A percentile compares a stretch with the other conserved stretches of the same genome.
Evolutionary conservation across 2,113 vertebrate genomes (phyloP).

Genomic region (Diphyllodes magnificus): DNA sequence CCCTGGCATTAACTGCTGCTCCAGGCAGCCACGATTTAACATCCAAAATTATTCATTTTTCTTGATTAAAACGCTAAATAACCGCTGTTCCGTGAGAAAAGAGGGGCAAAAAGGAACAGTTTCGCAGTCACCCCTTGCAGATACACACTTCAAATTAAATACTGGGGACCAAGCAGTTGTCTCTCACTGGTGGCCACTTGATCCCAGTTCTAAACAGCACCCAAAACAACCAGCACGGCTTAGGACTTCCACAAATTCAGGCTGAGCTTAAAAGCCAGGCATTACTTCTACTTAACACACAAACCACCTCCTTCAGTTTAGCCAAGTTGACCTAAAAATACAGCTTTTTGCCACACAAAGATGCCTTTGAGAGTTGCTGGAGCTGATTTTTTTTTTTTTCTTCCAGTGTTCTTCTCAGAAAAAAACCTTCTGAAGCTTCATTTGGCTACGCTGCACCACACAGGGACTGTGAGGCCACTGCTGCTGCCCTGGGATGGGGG

Average conservation of each 20-base stretch:
- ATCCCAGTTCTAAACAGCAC: background rate
- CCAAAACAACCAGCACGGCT: background rate
- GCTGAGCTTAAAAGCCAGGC: background rate
- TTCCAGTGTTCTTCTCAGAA: background rate
- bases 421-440: background rate
- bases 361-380: slow-evolving; percentile 1
- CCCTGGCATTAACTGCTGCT: background rate
- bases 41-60: background rate
- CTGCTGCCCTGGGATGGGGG: background rate
- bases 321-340: slow-evolving; percentile 19
- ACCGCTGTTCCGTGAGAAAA: background rate
- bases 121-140: background rate
- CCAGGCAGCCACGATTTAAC: background rate
- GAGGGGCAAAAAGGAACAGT: background rate
- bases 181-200: background rate
- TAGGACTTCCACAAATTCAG: background rate
- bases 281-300: background rate
- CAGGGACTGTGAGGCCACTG: background rate
- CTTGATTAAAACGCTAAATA: background rate
- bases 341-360: slow-evolving; percentile 28
- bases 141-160: background rate
- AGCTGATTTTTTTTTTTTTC: background rate
- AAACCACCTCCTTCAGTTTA: background rate
- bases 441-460: rapidly evolving
- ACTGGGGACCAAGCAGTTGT: background rate